Evolutionary conservation across 2,113 vertebrate species (phyloP).

Genomic region (Microtus montanus): DNA sequence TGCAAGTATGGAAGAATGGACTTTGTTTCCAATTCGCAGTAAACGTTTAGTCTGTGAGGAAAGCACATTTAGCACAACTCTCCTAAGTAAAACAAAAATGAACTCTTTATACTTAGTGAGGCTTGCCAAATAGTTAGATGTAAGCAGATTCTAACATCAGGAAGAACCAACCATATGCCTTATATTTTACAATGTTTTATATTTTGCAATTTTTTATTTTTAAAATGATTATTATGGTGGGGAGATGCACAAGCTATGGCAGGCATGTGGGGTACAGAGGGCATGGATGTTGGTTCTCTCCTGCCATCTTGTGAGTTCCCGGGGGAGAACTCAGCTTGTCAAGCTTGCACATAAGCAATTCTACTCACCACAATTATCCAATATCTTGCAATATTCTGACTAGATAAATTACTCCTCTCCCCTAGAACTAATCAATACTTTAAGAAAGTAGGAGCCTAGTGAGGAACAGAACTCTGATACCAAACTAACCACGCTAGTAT

Average conservation of each 20-base stretch:
- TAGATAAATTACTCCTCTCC: neutral
- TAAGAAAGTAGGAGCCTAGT: neutral
- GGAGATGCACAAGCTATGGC: neutral
- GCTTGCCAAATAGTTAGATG: constrained; percentile 5
- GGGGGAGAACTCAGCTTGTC: neutral
- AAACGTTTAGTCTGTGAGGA: constrained; percentile 9
- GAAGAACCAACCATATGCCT: neutral
- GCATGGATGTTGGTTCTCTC: neutral
- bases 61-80: constrained; percentile 8
- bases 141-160: constrained; percentile 22
- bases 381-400: neutral
- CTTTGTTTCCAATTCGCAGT: neutral
- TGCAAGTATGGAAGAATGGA: neutral
- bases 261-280: neutral
- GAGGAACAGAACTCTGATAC: neutral
- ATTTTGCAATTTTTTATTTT: constrained; percentile 17
- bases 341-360: neutral
- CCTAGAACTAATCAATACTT: neutral
- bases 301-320: neutral
- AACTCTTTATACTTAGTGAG: neutral
- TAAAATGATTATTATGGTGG: neutral
- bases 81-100: constrained; percentile 22
- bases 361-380: neutral
- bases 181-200: neutral
- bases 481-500: neutral